Percentiles rank a stretch among this genome's conserved stretches.
Conservation (phyloP, 2,888 invertebrate species). For the Ethmia dodecea region DNA sequence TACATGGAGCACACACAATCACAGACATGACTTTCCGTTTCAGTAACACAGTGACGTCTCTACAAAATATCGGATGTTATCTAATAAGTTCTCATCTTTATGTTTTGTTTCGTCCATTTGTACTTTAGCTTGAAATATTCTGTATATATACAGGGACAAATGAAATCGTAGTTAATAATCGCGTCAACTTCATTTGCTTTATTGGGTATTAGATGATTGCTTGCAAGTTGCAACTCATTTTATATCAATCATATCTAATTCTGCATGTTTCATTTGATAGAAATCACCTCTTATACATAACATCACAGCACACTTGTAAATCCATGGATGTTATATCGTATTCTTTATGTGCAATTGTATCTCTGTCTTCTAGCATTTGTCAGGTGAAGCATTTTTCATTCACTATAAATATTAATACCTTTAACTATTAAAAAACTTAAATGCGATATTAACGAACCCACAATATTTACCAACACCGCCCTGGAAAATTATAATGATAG, state of each 20-base stretch:
- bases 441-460: background rate
- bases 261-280: conserved; percentile 54
- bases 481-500: conserved; percentile 38
- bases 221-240: conserved; percentile 42
- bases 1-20: conserved; percentile 51
- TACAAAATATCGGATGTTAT: background rate
- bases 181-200: background rate
- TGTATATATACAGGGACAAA: background rate
- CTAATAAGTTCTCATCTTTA: background rate
- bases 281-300: conserved; percentile 65
- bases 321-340: conserved; percentile 63
- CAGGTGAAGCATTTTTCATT: conserved; percentile 77
- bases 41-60: conserved; percentile 4
- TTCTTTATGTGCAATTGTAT: conserved; percentile 29
- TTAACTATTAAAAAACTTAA: conserved; percentile 12
- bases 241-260: conserved; percentile 28
- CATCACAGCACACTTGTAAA: conserved; percentile 51
- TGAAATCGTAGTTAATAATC: background rate
- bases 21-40: conserved; percentile 22
- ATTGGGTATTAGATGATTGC: conserved; percentile 37
- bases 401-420: conserved; percentile 4
- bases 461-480: conserved; percentile 29
- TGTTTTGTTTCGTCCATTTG: background rate
- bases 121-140: background rate
- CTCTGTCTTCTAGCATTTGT: conserved; percentile 80